These are phyloP conservation scores for Dorcus hopei DNA, from an alignment of 2,888 invertebrate genomes.

Conservation along the genomic window DNA sequence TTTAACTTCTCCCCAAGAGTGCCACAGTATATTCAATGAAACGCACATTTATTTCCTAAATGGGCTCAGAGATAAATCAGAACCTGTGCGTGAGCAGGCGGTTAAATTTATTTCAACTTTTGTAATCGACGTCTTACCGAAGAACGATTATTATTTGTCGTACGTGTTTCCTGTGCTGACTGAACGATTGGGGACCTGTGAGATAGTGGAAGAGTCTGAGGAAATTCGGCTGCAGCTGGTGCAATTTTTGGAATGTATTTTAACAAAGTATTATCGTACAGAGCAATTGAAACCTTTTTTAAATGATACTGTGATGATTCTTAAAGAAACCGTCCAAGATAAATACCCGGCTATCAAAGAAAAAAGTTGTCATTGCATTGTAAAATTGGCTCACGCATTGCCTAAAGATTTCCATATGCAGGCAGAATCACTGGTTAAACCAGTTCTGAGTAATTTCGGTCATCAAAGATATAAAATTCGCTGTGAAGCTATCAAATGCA, in stretches of 20 bases:
- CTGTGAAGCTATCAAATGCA: conserved; percentile 68
- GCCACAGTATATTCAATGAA: conserved; percentile 46
- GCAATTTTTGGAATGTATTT: conserved; percentile 62
- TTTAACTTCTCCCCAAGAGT: conserved; percentile 46
- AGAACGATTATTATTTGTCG: conserved; percentile 70
- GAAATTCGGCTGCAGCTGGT: conserved; percentile 75
- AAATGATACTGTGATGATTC: conserved; percentile 72
- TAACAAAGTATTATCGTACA: conserved; percentile 61
- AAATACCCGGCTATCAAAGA: conserved; percentile 78
- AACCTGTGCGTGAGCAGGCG: conserved; percentile 61
- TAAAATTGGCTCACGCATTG: conserved; percentile 60
- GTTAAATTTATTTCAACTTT: conserved; percentile 57
- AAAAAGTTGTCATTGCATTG: conserved; percentile 70
- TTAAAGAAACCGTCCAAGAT: conserved; percentile 71
- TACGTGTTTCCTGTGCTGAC: conserved; percentile 73
- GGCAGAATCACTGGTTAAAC: conserved; percentile 70
- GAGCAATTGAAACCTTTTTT: conserved; percentile 64
- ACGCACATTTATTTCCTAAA: conserved; percentile 50
- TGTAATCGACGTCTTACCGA: conserved; percentile 54
- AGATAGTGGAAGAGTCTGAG: conserved; percentile 70
- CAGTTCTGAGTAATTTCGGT: conserved; percentile 67
- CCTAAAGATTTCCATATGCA: conserved; percentile 72
- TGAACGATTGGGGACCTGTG: conserved; percentile 73
- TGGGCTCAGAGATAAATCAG: conserved; percentile 57
- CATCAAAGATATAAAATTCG: conserved; percentile 85